Evolutionary conservation across 2,113 vertebrate genomes (phyloP).

Genomic region (human): GRCh38 chr6:119181501-119182000

Average conservation of each 20-base stretch:
- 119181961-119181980: no score
- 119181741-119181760: background rate
- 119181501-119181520: background rate
- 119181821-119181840: background rate
- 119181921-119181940: background rate
- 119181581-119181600: background rate
- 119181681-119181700: background rate
- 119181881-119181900: background rate
- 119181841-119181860: background rate
- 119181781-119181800: background rate
- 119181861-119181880: background rate
- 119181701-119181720: background rate
- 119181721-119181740: background rate
- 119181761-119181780: background rate
- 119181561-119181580: background rate
- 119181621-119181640: background rate
- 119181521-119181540: background rate
- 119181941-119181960: background rate
- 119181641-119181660: background rate
- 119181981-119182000: background rate
- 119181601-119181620: background rate
- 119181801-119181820: background rate
- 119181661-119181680: background rate
- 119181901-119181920: background rate
- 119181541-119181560: background rate